Conservation (phyloP, 1,140 invertebrate genomes). For the Hycleus phaleratus region DNA sequence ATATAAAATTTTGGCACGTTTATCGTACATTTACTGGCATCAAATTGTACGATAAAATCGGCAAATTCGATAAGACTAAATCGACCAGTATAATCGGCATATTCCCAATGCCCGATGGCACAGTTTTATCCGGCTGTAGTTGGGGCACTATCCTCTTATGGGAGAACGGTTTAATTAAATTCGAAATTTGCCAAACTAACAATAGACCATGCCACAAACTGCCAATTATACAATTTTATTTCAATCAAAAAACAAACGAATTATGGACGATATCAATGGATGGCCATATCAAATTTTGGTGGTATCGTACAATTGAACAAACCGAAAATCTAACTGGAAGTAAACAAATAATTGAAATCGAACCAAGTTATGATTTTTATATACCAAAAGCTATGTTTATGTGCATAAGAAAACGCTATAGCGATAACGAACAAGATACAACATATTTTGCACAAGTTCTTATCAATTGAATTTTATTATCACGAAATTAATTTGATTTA, state of each 20-base stretch:
- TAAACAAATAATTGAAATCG: conserved; percentile 64
- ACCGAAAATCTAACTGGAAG: conserved; percentile 66
- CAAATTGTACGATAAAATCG: conserved; percentile 77
- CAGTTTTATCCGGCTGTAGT: conserved; percentile 74
- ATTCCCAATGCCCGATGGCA: conserved; percentile 78
- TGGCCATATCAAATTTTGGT: conserved; percentile 78
- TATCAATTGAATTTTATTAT: conserved; percentile 2
- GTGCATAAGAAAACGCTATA: conserved; percentile 47
- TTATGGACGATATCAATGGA: conserved; percentile 63
- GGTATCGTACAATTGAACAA: conserved; percentile 76
- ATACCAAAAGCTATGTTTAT: conserved; percentile 48
- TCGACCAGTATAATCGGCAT: conserved; percentile 80
- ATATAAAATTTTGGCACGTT: conserved; percentile 94
- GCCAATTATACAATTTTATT: conserved; percentile 66
- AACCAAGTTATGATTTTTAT: conserved; percentile 71
- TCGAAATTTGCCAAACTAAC: conserved; percentile 64
- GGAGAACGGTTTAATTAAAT: conserved; percentile 78
- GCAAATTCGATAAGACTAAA: conserved; percentile 83
- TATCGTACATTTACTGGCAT: conserved; percentile 80
- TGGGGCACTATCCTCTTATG: conserved; percentile 87
- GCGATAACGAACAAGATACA: conserved; percentile 37
- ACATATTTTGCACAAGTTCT: conserved; percentile 67
- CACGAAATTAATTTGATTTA: background rate
- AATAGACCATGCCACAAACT: conserved; percentile 65
- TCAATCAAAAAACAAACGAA: conserved; percentile 41